Evolutionary conservation across 2,888 invertebrate genomes (phyloP), one percentile per base, ranked within the genome.

Genomic region (Branchellion lobata): DNA sequence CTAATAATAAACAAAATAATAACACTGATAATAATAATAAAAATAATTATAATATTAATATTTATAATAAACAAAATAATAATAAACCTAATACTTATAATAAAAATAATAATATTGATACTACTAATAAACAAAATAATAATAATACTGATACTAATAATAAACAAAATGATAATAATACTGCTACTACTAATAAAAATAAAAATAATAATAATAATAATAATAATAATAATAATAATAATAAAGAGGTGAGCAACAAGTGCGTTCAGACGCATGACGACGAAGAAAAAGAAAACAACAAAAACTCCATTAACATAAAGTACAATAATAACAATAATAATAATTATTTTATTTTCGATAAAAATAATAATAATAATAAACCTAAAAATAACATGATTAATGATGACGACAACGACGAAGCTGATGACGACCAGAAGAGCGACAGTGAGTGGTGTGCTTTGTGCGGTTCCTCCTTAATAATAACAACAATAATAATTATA

Each of bases 151-250:
- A 75, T 74, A 34, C 5, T 3, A 65, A 65, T 5, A 65, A 65
- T 27, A 36, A 47, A 3, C 27, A 3, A 18, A 40, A 1, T 47
- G 33, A 75, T 57, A 40, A 75, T 75, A 29, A 75, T 14, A 53
- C 47, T 74, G 8, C 5, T 3, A 65, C 3, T 5, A 65, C n/a
- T n/a, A 27, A 24, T 29, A 51, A 24, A 31, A 14, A 14, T 24
- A 74, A 27, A 31, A 53, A 27, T 8, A 75, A 31, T n/a, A 75
- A 5, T 14, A 40, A 40, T 27, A 36, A 47, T 24, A 31, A 3
- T 14, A 40, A 1, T 47, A 40, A 75, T 57, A 40, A 75, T 75
- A 29, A 75, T 14, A 53, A 75, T 74, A 34, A 40, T 3, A 65
- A 65, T 5, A 65, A 65, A 65, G 29, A 27, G 3, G 5, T 65